Evolutionary conservation across 2,113 vertebrate species (phyloP).

Genomic region (Austrofundulus limnaeus): DNA sequence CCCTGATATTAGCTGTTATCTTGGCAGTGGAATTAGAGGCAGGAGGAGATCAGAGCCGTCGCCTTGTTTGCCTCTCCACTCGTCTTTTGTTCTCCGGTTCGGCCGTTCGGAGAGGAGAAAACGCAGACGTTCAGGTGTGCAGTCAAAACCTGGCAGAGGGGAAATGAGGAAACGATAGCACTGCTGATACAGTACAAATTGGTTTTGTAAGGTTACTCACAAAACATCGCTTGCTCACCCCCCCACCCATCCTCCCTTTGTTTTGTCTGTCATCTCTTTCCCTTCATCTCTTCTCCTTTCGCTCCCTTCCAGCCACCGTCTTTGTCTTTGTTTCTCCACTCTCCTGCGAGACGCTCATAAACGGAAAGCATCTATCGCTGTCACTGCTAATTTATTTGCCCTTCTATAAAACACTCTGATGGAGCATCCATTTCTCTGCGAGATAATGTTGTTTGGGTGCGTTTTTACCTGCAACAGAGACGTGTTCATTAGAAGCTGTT

Average conservation of each 20-base stretch:
- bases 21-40: slow-evolving; percentile 38
- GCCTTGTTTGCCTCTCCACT: slow-evolving; percentile 22
- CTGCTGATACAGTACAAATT: slow-evolving; percentile 64
- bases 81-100: slow-evolving; percentile 48
- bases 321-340: background rate
- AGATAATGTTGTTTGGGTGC: slow-evolving; percentile 59
- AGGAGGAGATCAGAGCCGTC: slow-evolving; percentile 32
- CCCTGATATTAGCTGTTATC: slow-evolving; percentile 51
- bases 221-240: slow-evolving; percentile 16
- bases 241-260: slow-evolving; percentile 1
- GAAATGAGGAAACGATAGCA: slow-evolving; percentile 67
- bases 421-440: slow-evolving; percentile 45
- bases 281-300: slow-evolving; percentile 3
- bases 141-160: slow-evolving; percentile 56
- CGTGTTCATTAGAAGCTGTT: slow-evolving; percentile 31
- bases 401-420: slow-evolving; percentile 42
- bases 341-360: slow-evolving; percentile 47
- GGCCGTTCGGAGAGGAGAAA: slow-evolving; percentile 32
- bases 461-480: slow-evolving; percentile 46
- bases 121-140: slow-evolving; percentile 37
- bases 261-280: slow-evolving; percentile 30
- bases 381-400: slow-evolving; percentile 55
- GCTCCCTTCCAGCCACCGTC: slow-evolving; percentile 9
- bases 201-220: slow-evolving; percentile 54
- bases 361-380: slow-evolving; percentile 48